A percentile compares a stretch with the other conserved stretches of the same genome.
These are phyloP conservation scores for Phenganax subtilis DNA, from an alignment of 92 coral and sea anemone species.

Conservation along the genomic window DNA sequence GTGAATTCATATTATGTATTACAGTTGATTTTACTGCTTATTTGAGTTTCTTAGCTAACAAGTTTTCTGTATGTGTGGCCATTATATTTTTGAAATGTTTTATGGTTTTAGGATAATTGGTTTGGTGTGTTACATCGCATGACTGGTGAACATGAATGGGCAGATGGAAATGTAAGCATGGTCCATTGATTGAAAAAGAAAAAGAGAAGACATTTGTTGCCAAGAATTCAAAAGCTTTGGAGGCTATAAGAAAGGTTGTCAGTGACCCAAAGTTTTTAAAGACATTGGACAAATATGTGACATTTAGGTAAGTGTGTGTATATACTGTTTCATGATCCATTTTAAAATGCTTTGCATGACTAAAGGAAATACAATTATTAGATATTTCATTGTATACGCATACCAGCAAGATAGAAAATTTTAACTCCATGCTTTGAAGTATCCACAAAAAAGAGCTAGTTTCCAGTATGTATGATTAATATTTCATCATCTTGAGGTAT, in stretches of 20 bases:
- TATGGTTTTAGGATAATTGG: conserved; percentile 42
- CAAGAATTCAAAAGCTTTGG: conserved; percentile 47
- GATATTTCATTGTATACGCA: conserved; percentile 12
- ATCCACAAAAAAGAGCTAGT: conserved; percentile 34
- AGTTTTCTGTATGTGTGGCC: too few relatives aligned
- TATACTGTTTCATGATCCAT: background rate
- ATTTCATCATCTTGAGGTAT: background rate
- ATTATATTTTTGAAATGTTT: background rate
- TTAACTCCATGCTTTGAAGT: conserved; percentile 49
- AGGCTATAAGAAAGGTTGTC: conserved; percentile 49
- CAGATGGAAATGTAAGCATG: conserved; percentile 58
- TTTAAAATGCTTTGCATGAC: background rate
- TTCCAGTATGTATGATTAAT: conserved; percentile 20
- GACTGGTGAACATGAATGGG: conserved; percentile 62
- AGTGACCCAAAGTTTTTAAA: conserved; percentile 49
- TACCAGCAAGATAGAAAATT: conserved; percentile 47
- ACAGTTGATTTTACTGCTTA: too few relatives aligned
- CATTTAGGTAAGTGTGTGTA: conserved; percentile 42
- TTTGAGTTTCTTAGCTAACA: too few relatives aligned
- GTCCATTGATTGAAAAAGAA: conserved; percentile 55
- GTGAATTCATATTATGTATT: too few relatives aligned
- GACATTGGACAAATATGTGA: conserved; percentile 43
- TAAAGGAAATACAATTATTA: background rate
- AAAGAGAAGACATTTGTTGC: conserved; percentile 37
- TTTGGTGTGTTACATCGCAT: conserved; percentile 55